Evolutionary conservation across 2,888 invertebrate genomes (phyloP), one percentile per base, ranked within the genome.

Genomic region (Fissipunctia ypsillon): DNA sequence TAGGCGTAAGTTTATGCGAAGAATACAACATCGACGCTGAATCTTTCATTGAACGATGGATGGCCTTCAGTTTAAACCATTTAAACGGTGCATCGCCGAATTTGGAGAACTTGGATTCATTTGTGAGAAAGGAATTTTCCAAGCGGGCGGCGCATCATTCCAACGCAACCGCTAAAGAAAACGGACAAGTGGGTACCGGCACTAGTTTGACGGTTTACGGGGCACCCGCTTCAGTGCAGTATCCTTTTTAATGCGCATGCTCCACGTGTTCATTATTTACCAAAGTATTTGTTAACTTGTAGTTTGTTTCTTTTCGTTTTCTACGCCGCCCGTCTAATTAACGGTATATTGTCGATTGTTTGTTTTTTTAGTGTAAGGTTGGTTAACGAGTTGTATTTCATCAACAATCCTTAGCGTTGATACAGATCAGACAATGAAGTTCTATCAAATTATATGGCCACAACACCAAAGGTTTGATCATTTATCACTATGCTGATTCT

Each of bases 1-100:
- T 90, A 96, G 96, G 97, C 97, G 95, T 97, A 88, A 97, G 97
- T 91, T 94, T 98, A 83, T 98, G 98, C 90, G 92, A 95, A 81
- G 96, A 96, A 69, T 97, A 98, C 90, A 94, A 96, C 87, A 93
- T 98, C 66, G 96, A 96, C 81, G 97, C 97, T 54, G 97, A 97
- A 90, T 97, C 97, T 88, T 97, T 98, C 85, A 97, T 97, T 68
- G 97, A 98, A 90, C 97, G 97, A 95, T 98, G 98, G 98, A 97
- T 98, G 95, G 98, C 98, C 31, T 98, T 97, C 91, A 97, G 97
- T 87, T 95, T 97, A 72, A 97, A 98, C 48, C 94, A 97, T 89
- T 93, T 97, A 81, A 96, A 96, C 84, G 97, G 97, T 50, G 96
- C 96, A 0, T 94, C 97, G 48, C 97, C 98, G 38, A 97, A 96